phyloP scores from a whole-genome alignment of 2,113 vertebrate genomes.

The Pyrgilauda ruficollis region DNA sequence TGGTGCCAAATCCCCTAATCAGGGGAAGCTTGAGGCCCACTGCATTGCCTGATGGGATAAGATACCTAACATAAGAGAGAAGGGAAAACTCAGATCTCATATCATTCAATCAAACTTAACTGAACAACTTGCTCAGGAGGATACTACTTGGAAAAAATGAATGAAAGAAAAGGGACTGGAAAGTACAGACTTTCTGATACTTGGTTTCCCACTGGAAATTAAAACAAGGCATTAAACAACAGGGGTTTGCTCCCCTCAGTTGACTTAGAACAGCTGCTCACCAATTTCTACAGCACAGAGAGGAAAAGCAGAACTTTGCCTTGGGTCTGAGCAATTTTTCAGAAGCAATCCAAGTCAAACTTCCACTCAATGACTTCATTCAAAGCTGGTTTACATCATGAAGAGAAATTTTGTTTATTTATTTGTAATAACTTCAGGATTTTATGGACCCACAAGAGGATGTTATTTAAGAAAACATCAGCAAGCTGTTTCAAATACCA shows the following conservation, averaged over 20 bases:
- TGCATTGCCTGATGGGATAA: accelerated
- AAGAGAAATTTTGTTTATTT: conserved; percentile 77
- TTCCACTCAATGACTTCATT: conserved; percentile 78
- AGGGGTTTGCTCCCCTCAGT: conserved; percentile 50
- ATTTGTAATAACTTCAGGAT: conserved; percentile 77
- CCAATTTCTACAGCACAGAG: conserved; percentile 37
- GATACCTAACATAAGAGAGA: background rate
- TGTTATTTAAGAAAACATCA: conserved; percentile 80
- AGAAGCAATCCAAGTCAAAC: conserved; percentile 77
- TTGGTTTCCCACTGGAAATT: conserved; percentile 73
- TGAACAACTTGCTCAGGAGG: background rate
- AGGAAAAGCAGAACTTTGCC: conserved; percentile 60
- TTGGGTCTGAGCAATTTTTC: conserved; percentile 62
- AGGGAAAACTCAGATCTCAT: background rate
- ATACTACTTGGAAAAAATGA: background rate
- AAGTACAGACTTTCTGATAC: conserved; percentile 49
- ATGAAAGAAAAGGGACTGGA: background rate
- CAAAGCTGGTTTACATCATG: conserved; percentile 79
- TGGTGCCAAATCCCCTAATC: background rate
- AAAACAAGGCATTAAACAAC: conserved; percentile 72
- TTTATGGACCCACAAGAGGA: conserved; percentile 74
- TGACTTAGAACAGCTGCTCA: conserved; percentile 74
- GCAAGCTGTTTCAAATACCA: conserved; percentile 69
- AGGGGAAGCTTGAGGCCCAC: accelerated
- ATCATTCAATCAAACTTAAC: background rate